Evolutionary conservation across 2,113 vertebrate genomes (phyloP), one percentile per base, ranked within the genome.

Genomic region (Plotosus lineatus): DNA sequence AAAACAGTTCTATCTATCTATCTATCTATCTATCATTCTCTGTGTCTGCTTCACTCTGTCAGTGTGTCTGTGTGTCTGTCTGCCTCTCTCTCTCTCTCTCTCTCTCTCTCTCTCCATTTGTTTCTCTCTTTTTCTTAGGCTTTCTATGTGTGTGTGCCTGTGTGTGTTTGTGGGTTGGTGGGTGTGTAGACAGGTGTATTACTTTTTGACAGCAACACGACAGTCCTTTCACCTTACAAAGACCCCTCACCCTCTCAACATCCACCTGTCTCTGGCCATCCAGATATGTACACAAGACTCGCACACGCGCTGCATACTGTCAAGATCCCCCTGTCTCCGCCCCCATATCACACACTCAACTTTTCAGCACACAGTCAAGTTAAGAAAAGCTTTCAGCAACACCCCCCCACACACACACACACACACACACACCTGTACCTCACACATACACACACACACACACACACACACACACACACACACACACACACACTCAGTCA

Each of bases 361-460:
- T 80, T 58, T 73, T 36, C 40, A 58, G 78, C 73, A 63, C 44
- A 76, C 80, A 55, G 51, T n/a, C 65, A 85, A 65, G 85, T 83
- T 84, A 78, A 86, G 69, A 85, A 40, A 80, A 4, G 66, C 60
- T 44, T 42, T 81, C 69, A 82, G 63, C 61, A 63, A 50, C 75
- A n/a, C 75, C 9, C 7, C 15, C 28, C 36, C 7, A 46, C 7
- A 46, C 44, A 46, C 44, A 46, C 44, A 46, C 7, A 26, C 56
- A 28, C 56, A 28, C 56, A 28, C 56, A 28, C 23, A 26, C 55
- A 60, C 58, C n/a, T n/a, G n/a, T n/a, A n/a, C n/a, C n/a, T n/a
- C n/a, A n/a, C 3, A 46, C 44, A 7, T 3, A 46, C 7, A 26
- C 56, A 28, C 56, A 28, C 56, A 28, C 56, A 28, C 23, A 26